Percentiles rank a stretch among this genome's conserved stretches.
phyloP scores from a whole-genome alignment of 2,113 vertebrate species.

The Laticauda laticaudata region DNA sequence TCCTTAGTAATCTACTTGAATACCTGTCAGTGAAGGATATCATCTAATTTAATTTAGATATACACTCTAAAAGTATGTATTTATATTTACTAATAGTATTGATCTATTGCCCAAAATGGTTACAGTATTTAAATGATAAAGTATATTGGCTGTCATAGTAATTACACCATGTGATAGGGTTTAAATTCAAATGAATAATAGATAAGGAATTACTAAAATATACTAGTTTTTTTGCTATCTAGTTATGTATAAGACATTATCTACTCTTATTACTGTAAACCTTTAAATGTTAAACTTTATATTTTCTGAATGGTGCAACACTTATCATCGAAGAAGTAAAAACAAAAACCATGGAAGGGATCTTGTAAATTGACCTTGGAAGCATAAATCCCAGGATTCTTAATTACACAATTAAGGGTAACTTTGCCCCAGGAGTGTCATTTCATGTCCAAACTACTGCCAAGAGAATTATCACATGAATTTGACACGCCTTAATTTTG shows the following conservation, averaged over 20 bases:
- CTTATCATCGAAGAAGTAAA: constrained; percentile 5
- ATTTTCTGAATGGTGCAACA: neutral
- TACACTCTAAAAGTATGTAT: neutral
- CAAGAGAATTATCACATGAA: neutral
- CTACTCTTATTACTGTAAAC: neutral
- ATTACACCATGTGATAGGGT: neutral
- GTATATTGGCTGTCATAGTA: neutral
- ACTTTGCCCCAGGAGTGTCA: neutral
- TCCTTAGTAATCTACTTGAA: neutral
- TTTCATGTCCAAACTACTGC: constrained; percentile 9
- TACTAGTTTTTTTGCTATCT: neutral
- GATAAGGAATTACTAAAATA: neutral
- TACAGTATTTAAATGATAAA: neutral
- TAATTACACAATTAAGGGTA: constrained; percentile 9
- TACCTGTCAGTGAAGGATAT: neutral
- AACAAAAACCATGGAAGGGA: neutral
- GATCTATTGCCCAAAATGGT: neutral
- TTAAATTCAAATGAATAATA: neutral
- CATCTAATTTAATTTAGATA: neutral
- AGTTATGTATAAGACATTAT: neutral
- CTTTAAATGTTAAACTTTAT: neutral
- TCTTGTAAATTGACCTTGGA: neutral
- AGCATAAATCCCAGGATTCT: constrained; percentile 17
- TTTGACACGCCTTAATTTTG: neutral
- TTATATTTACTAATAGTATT: neutral